A percentile compares a stretch with the other conserved stretches of the same genome.
These are phyloP conservation scores for Merodon equestris DNA, from an alignment of 2,888 invertebrate genomes.

Conservation along the genomic window DNA sequence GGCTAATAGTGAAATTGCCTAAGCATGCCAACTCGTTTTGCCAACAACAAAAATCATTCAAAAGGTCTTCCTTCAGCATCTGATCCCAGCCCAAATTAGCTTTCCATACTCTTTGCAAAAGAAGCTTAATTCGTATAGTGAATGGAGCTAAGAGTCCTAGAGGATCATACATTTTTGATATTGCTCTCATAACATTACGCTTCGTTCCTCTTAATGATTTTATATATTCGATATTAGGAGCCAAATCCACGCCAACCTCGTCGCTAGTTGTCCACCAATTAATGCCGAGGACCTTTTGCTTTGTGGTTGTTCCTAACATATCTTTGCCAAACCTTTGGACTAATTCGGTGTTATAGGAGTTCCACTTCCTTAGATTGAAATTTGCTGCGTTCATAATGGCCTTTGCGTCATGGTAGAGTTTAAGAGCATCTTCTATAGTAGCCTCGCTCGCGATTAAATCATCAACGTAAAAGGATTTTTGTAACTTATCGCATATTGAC, in stretches of 20 bases:
- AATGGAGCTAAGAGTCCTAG: conserved; percentile 47
- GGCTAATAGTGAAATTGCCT: neutral
- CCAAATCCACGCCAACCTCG: conserved; percentile 9
- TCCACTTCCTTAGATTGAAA: conserved; percentile 65
- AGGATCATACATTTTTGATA: conserved; percentile 34
- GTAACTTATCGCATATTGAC: conserved; percentile 23
- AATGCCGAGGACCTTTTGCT: conserved; percentile 49
- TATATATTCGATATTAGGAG: conserved; percentile 15
- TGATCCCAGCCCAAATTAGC: conserved; percentile 9
- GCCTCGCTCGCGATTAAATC: conserved; percentile 10
- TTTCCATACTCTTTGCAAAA: conserved; percentile 17
- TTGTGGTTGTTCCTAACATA: neutral
- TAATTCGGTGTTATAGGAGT: conserved; percentile 28
- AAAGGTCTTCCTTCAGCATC: neutral
- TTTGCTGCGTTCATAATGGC: conserved; percentile 48
- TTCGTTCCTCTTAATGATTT: conserved; percentile 10
- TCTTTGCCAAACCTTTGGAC: neutral
- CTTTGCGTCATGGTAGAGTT: conserved; percentile 17
- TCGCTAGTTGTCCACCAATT: conserved; percentile 40
- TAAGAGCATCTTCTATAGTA: neutral
- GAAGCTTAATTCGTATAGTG: conserved; percentile 38
- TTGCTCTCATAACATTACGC: conserved; percentile 20
- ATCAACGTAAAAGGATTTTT: conserved; percentile 17
- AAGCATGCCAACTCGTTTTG: neutral
- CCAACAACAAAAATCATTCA: neutral